Conservation (phyloP, 2,888 invertebrate species). For the Cylloceria caligata region DNA sequence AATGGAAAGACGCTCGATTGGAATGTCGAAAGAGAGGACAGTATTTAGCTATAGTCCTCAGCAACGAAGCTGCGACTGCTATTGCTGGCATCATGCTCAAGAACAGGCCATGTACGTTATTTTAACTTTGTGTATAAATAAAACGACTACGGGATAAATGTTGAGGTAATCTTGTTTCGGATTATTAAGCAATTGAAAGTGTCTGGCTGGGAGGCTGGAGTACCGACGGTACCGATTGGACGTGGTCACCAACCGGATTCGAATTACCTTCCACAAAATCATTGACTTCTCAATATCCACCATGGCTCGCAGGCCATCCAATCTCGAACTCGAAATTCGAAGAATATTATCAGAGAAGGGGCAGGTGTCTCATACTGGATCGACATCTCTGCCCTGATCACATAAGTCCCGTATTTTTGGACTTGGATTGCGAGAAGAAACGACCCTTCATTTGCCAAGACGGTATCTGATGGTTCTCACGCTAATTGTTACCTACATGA, state of each 20-base stretch:
- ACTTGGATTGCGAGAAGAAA: conserved; percentile 70
- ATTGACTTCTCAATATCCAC: conserved; percentile 61
- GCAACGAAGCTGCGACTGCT: conserved; percentile 65
- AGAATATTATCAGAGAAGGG: conserved; percentile 24
- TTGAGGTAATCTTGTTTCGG: not conserved
- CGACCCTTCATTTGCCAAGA: conserved; percentile 70
- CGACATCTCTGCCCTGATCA: conserved; percentile 69
- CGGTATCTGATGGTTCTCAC: conserved; percentile 36
- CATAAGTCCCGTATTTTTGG: conserved; percentile 66
- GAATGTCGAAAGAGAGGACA: conserved; percentile 70
- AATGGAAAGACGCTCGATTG: conserved; percentile 66
- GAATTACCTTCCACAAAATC: conserved; percentile 60
- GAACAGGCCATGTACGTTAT: conserved; percentile 67
- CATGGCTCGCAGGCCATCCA: conserved; percentile 69
- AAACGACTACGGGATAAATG: not conserved
- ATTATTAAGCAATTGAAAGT: conserved; percentile 68
- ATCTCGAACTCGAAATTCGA: conserved; percentile 8
- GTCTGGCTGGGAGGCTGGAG: conserved; percentile 71
- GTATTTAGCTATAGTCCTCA: conserved; percentile 66
- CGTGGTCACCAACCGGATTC: conserved; percentile 66
- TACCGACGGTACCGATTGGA: conserved; percentile 68
- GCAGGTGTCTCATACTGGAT: conserved; percentile 68
- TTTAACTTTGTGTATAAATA: not conserved
- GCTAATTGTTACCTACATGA: no score
- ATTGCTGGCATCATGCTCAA: conserved; percentile 70